Conservation (phyloP, 2,113 vertebrate species). For the Microcebus jonahi region DNA sequence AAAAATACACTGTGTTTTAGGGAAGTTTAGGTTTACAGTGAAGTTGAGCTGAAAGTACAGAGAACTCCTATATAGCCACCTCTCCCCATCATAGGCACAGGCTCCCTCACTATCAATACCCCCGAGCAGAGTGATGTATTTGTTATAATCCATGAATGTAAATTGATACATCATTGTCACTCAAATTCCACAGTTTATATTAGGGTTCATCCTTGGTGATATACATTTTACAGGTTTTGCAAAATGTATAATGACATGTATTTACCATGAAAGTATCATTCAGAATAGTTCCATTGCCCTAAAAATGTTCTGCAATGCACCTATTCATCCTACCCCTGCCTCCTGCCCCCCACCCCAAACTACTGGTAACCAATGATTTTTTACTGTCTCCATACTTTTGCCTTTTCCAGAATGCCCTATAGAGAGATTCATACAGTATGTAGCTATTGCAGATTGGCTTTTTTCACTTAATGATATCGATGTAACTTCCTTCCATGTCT, state of each 20-base stretch:
- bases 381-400: background rate
- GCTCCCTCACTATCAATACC: background rate
- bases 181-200: background rate
- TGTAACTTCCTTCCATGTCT: background rate
- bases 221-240: background rate
- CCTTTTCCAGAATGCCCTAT: background rate
- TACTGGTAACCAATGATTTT: background rate
- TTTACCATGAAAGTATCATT: rapidly evolving
- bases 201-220: background rate
- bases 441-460: background rate
- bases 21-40: background rate
- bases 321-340: too few species aligned
- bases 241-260: background rate
- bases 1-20: background rate
- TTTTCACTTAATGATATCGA: background rate
- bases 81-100: background rate
- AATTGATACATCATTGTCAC: background rate
- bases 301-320: rapidly evolving
- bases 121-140: background rate
- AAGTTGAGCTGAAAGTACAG: background rate
- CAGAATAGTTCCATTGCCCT: background rate
- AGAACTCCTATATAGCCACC: background rate
- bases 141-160: background rate
- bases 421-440: background rate
- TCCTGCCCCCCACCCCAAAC: rapidly evolving